Evolutionary conservation across 2,888 invertebrate genomes (phyloP).

Genomic region (Drosophila merina): DNA sequence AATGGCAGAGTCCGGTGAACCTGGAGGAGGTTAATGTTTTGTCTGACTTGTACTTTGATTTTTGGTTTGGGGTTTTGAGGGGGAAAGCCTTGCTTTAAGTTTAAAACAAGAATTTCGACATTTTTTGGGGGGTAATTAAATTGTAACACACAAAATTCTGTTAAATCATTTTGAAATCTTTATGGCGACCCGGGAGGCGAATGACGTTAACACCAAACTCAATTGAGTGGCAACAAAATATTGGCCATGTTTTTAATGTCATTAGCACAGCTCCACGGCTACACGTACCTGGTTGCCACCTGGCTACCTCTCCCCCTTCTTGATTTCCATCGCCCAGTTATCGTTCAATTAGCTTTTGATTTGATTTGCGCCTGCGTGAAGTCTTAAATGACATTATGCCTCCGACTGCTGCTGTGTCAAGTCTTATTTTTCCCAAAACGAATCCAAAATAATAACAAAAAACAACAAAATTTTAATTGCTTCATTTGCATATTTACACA

Average conservation of each 20-base stretch:
- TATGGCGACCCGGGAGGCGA: constrained; percentile 17
- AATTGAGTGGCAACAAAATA: constrained; percentile 60
- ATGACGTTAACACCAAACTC: constrained; percentile 39
- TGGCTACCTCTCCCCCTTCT: background rate
- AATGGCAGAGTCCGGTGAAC: constrained; percentile 15
- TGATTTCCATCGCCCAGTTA: constrained; percentile 5
- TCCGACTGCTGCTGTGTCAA: constrained; percentile 23
- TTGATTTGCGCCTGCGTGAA: constrained; percentile 42
- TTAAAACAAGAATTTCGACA: background rate
- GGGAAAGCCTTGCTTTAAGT: background rate
- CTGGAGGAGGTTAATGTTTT: constrained; percentile 20
- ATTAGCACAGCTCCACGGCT: constrained; percentile 53
- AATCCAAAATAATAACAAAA: constrained; percentile 8
- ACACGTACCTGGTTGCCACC: background rate
- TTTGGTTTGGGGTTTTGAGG: background rate
- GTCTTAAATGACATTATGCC: constrained; percentile 32
- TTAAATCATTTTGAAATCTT: constrained; percentile 8
- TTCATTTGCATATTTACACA: constrained; percentile 50
- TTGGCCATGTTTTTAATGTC: constrained; percentile 58
- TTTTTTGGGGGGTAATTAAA: constrained; percentile 3
- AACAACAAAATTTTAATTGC: constrained; percentile 35
- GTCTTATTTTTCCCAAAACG: constrained; percentile 20
- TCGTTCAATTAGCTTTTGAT: constrained; percentile 37
- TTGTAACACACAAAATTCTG: constrained; percentile 19
- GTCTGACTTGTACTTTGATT: constrained; percentile 16